Percentiles rank a stretch among this genome's conserved stretches.
Conservation (phyloP, 2,888 invertebrate species). For the Siphonodentalium dalli region DNA sequence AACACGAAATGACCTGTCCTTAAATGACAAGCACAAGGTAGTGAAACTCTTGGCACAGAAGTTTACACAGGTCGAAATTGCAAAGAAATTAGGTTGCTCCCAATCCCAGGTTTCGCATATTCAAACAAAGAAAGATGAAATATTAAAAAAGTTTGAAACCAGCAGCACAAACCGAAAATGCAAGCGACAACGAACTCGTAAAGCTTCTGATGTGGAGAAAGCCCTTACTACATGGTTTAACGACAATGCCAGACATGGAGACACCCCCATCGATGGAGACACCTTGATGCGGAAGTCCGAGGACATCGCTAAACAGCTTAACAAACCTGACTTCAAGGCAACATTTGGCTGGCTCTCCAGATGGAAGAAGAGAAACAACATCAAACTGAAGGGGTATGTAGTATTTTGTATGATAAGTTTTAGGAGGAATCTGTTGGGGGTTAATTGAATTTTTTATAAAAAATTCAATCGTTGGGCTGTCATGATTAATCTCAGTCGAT, state of each 20-base stretch:
- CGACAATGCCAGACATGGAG: conserved; percentile 3
- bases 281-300: neutral
- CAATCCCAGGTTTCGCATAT: conserved; percentile 1
- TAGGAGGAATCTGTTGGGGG: too few species aligned
- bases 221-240: conserved; percentile 16
- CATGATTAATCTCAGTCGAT: too few species aligned
- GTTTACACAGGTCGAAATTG: too few species aligned
- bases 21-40: too few species aligned
- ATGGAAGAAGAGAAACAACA: conserved; percentile 16
- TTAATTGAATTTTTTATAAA: too few species aligned
- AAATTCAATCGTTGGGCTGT: too few species aligned
- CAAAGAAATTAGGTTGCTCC: too few species aligned
- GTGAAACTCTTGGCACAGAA: too few species aligned
- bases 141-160: conserved; percentile 5
- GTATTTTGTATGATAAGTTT: too few species aligned
- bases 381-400: too few species aligned
- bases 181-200: conserved; percentile 19
- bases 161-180: conserved; percentile 19
- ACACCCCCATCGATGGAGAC: conserved; percentile 8
- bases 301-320: conserved; percentile 1
- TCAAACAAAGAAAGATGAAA: conserved; percentile 5
- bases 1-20: too few species aligned
- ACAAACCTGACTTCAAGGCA: conserved; percentile 1
- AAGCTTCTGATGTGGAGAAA: conserved; percentile 11
- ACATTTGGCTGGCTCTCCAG: conserved; percentile 14